Evolutionary conservation across 2,797 vertebrate species (phyloP), one percentile per base, ranked within the genome.

Genomic region (Syngnathus acus): DNA sequence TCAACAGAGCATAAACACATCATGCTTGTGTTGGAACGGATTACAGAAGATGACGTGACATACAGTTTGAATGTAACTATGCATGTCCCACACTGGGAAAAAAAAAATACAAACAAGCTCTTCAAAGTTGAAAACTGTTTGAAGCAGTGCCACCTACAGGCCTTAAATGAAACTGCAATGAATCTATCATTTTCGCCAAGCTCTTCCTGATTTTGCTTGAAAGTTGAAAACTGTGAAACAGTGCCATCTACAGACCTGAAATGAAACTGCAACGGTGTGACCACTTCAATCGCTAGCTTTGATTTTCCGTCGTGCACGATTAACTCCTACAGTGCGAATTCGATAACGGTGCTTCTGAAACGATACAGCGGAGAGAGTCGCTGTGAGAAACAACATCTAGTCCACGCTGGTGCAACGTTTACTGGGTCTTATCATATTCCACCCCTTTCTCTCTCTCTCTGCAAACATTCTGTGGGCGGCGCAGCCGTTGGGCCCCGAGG

Each of bases 391-490:
- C 45, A n/a, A 51, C 60, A 42, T 40, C 61, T 75, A 48, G 74
- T 66, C n/a, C 54, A 64, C 65, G 63, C 61, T 13, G 13, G 21
- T 2, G 60, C 45, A 76, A 72, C 67, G 45, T 69, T 70, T 39
- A 50, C 60, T 14, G 54, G 37, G 64, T 77, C 69, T 78, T 78
- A 79, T 78, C 73, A 62, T 14, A 47, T 45, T 42, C 14, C 23
- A 16, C 71, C 65, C 79, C 72, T 85, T 55, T 69, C 67, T 80
- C 65, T 72, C 54, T 66, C 40, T 74, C 72, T 47, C 45, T 75
- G 67, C 68, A 80, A 80, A 82, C 69, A 78, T 71, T 66, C 64
- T 71, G 78, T 74, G 71, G 72, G 71, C 73, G 65, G 77, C 65
- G 68, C 73, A 57, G 55, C 47, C 64, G 77, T 82, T 73, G 67